A percentile compares a stretch with the other conserved stretches of the same genome.
These are phyloP conservation scores for Poliocrania exsul DNA, from an alignment of 2,797 vertebrate species.

Conservation along the genomic window DNA sequence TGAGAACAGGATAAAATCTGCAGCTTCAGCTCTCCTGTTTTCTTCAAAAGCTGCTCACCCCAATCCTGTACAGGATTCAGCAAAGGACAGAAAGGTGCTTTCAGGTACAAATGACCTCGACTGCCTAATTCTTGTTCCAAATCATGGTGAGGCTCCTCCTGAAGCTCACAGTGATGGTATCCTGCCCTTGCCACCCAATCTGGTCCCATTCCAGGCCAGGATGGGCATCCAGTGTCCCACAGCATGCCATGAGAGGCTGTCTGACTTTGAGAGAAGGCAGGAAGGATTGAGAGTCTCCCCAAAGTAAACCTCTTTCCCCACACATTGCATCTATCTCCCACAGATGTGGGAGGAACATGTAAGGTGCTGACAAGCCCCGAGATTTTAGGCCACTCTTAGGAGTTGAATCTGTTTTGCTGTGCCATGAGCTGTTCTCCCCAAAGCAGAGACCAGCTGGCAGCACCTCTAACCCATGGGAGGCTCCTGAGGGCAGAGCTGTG, in stretches of 20 bases:
- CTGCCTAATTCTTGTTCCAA: neutral
- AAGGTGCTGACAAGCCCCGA: neutral
- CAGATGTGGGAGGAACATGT: fast-evolving
- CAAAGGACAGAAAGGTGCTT: neutral
- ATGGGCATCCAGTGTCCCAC: neutral
- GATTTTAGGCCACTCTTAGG: neutral
- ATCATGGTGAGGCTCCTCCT: neutral
- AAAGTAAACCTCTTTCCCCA: neutral
- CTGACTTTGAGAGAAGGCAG: neutral
- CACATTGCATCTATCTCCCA: fast-evolving
- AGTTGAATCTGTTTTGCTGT: neutral
- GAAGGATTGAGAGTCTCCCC: neutral
- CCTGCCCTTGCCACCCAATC: neutral
- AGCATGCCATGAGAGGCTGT: neutral
- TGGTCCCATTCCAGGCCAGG: neutral
- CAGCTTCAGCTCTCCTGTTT: neutral
- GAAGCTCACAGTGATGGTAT: neutral
- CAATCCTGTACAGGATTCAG: neutral
- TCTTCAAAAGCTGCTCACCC: neutral
- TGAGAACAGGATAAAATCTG: neutral
- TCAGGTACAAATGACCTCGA: fast-evolving
- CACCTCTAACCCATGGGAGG: neutral
- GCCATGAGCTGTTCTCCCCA: neutral
- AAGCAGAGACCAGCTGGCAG: neutral
- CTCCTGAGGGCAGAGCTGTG: neutral